These are phyloP conservation scores for Scaptomyza hsui DNA, from an alignment of 1,140 invertebrate genomes.

Conservation along the genomic window DNA sequence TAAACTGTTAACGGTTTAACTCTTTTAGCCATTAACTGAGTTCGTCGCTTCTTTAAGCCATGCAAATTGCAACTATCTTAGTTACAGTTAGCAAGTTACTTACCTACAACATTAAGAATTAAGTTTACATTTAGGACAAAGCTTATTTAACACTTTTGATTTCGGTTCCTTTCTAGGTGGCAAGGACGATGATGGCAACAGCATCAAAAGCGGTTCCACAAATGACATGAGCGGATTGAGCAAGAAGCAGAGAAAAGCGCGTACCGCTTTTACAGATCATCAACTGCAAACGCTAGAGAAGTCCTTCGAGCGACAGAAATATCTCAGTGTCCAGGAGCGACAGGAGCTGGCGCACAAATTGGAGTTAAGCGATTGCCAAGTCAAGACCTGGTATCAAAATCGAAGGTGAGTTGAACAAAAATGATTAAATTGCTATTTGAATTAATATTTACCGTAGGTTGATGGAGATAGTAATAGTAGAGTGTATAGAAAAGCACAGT, in stretches of 20 bases:
- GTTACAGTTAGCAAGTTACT: constrained; percentile 7
- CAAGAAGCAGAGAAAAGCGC: constrained; percentile 98
- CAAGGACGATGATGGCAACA: constrained; percentile 83
- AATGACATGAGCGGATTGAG: constrained; percentile 85
- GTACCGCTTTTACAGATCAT: constrained; percentile 99
- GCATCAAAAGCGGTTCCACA: constrained; percentile 83
- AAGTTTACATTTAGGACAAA: neutral
- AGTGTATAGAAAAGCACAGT: no score
- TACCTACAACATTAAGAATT: constrained; percentile 1
- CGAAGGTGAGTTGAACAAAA: constrained; percentile 92
- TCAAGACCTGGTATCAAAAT: constrained; percentile 99
- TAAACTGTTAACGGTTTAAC: constrained; percentile 46
- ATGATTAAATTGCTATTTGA: no score
- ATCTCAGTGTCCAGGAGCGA: constrained; percentile 98
- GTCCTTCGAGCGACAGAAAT: constrained; percentile 99
- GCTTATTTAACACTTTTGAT: neutral
- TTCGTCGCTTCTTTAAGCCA: neutral
- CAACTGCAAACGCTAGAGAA: constrained; percentile 98
- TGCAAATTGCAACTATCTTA: neutral
- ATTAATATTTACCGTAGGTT: no score
- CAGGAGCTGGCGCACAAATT: constrained; percentile 99
- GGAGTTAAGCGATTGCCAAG: constrained; percentile 98
- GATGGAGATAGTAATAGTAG: no score
- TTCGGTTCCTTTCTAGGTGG: constrained; percentile 54
- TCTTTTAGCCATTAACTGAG: neutral